These are phyloP conservation scores for Gallinago paraguaiae DNA, from an alignment of 2,113 vertebrate species.

Conservation along the genomic window DNA sequence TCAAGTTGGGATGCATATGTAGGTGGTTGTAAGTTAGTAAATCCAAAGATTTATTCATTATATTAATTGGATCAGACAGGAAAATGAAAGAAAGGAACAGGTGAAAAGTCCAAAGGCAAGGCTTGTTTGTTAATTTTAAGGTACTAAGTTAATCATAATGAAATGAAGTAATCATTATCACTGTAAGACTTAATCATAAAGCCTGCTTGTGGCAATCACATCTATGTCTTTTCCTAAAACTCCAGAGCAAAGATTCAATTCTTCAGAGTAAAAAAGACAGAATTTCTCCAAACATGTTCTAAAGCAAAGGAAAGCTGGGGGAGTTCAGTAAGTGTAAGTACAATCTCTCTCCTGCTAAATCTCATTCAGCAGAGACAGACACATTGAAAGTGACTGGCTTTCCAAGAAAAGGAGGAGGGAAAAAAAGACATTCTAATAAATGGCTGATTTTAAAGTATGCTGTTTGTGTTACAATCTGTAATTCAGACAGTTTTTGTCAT, in stretches of 20 bases:
- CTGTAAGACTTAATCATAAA: neutral
- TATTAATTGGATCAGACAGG: neutral
- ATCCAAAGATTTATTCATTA: neutral
- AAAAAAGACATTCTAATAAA: slow-evolving; percentile 18
- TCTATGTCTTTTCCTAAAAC: neutral
- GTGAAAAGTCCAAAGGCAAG: neutral
- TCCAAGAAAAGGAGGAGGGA: slow-evolving; percentile 29
- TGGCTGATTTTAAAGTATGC: slow-evolving; percentile 4
- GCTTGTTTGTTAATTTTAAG: neutral
- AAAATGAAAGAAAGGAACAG: neutral
- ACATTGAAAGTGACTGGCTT: slow-evolving; percentile 10
- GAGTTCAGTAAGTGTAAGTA: neutral
- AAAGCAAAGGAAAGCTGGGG: slow-evolving; percentile 8
- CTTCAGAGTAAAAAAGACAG: neutral
- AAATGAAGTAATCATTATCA: neutral
- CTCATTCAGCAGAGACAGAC: neutral
- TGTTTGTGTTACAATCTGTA: slow-evolving; percentile 18
- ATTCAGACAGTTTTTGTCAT: slow-evolving; percentile 16
- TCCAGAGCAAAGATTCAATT: neutral
- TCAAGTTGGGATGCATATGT: neutral
- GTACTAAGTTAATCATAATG: neutral
- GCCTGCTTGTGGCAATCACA: neutral
- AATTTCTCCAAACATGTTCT: slow-evolving; percentile 3
- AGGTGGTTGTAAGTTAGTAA: neutral
- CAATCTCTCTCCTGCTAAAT: neutral